Evolutionary conservation across 1,140 invertebrate genomes (phyloP).

Genomic region (Trichonephila inaurata): DNA sequence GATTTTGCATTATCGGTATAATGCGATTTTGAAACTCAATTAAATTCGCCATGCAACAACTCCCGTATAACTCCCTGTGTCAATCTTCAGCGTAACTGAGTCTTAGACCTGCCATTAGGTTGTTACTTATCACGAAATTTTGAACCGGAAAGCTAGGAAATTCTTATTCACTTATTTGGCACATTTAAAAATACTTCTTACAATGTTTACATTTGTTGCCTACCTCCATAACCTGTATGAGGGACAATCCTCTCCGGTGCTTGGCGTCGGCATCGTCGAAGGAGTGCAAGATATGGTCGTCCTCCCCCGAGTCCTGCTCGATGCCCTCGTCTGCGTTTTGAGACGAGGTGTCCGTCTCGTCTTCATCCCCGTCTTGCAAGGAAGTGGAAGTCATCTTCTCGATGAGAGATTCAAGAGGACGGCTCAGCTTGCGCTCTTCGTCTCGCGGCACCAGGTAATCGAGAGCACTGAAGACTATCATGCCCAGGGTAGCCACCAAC

Average conservation of each 20-base stretch:
- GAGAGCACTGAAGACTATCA: slow-evolving; percentile 92
- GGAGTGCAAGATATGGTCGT: slow-evolving; percentile 80
- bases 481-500: slow-evolving; percentile 90
- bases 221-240: slow-evolving; percentile 80
- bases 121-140: no score
- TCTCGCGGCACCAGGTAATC: slow-evolving; percentile 91
- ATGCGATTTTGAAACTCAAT: no score
- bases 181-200: no score
- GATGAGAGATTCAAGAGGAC: slow-evolving; percentile 91
- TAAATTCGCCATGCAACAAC: no score
- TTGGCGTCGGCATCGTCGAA: slow-evolving; percentile 80
- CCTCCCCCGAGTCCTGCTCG: slow-evolving; percentile 91
- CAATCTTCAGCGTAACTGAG: no score
- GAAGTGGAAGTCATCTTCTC: slow-evolving; percentile 88
- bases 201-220: background rate
- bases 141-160: no score
- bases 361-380: slow-evolving; percentile 14
- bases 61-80: no score
- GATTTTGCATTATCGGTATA: no score
- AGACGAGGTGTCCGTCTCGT: slow-evolving; percentile 56
- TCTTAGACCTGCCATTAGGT: no score
- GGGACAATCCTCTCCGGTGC: slow-evolving; percentile 78
- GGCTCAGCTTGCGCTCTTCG: slow-evolving; percentile 91
- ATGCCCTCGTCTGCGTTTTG: slow-evolving; percentile 88
- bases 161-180: no score